Evolutionary conservation across 1,140 invertebrate genomes (phyloP), one percentile per base, ranked within the genome.

Genomic region (Drosophila azteca): DNA sequence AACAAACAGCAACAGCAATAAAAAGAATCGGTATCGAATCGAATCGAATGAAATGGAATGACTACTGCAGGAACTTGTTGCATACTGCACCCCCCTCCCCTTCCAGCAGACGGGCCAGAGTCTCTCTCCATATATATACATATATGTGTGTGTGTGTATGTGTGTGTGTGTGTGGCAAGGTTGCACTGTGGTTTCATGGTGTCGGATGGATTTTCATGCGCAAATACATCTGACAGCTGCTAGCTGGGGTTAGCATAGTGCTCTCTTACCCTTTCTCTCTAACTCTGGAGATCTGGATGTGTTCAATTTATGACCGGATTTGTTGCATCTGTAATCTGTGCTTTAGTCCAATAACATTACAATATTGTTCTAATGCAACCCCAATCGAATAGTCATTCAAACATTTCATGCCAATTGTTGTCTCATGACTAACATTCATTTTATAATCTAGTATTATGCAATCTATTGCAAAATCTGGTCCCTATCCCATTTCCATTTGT

Each of bases 161-260:
- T n/a, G 46, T 15, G 11, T n/a, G 11, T 8, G 26, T 9, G 26
- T 39, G 35, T 58, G 64, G 41, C 11, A 39, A 39, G 35, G 49
- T 22, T 11, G 31, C 7, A 11, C 20, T 41, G 54, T 49, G 63
- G 54, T 46, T 49, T 24, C 46, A 41, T 46, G 35, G 20, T 45
- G 39, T 48, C 29, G 53, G 62, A 77, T 81, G 73, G 55, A 80
- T 70, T 81, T 62, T 73, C 64, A 79, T 71, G 62, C 64, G 77
- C 77, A 84, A 84, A 77, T 85, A 85, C 85, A 80, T 85, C 74
- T 85, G 82, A 85, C 81, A 85, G 81, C 73, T 80, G 81, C 51
- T 75, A 46, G 54, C 52, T 60, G 50, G 52, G 55, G 57, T 75
- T 60, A 73, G 43, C 22, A 53, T 29, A 73, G 48, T 70, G 29